Conservation (phyloP, 2,113 vertebrate species). For the Catharus minimus region DNA sequence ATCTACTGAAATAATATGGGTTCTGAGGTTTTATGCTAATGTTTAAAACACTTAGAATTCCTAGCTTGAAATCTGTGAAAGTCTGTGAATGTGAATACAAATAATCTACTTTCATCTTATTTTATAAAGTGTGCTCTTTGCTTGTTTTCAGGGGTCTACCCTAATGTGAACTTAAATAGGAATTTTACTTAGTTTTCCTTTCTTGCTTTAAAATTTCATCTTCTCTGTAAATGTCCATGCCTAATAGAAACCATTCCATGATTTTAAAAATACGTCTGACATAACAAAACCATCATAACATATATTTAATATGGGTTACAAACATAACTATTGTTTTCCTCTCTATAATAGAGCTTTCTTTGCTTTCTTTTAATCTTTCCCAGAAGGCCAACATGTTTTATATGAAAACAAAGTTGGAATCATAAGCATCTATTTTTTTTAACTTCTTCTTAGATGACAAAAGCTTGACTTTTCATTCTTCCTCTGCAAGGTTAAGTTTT, state of each 20-base stretch:
- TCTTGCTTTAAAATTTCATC: slow-evolving; percentile 13
- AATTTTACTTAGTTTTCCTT: not conserved
- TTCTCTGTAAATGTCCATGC: slow-evolving; percentile 33
- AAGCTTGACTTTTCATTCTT: slow-evolving; percentile 10
- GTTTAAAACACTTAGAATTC: not conserved
- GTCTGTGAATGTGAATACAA: not conserved
- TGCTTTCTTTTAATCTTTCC: slow-evolving; percentile 73
- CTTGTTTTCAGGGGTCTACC: not conserved
- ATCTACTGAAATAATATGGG: not conserved
- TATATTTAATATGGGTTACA: slow-evolving; percentile 63
- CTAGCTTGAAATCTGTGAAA: not conserved
- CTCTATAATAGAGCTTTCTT: slow-evolving; percentile 66
- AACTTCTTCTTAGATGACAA: slow-evolving; percentile 18
- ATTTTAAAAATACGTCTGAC: slow-evolving; percentile 44
- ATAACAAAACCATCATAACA: slow-evolving; percentile 32
- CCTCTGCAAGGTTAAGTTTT: not conserved
- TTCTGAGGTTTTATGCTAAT: not conserved
- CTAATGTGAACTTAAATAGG: slow-evolving; percentile 13
- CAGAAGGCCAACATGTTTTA: slow-evolving; percentile 62
- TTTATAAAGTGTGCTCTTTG: not conserved
- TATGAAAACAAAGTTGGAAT: slow-evolving; percentile 62
- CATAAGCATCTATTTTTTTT: slow-evolving; percentile 36
- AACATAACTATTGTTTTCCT: slow-evolving; percentile 71
- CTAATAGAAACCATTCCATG: slow-evolving; percentile 63
- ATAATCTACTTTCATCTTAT: not conserved